Evolutionary conservation across 1,140 invertebrate genomes (phyloP).

Genomic region (Nymphalis io): DNA sequence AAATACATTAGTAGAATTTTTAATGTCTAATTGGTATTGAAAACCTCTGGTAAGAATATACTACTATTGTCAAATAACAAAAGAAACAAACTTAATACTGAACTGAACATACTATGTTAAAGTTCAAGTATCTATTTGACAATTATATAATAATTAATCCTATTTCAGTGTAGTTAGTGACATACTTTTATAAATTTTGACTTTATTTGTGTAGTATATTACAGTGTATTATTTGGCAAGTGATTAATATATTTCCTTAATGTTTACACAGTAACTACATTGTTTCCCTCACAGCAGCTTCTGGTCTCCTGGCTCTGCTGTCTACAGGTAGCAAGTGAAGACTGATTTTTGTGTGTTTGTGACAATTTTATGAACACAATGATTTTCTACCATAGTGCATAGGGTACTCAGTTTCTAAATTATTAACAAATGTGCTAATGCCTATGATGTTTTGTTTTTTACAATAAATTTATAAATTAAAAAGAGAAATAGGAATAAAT

Average conservation of each 20-base stretch:
- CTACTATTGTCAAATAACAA: too few relatives aligned
- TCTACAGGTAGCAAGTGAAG: constrained; percentile 87
- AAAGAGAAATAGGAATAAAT: constrained; percentile 55
- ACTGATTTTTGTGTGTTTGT: constrained; percentile 43
- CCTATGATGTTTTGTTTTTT: constrained; percentile 45
- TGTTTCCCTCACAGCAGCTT: constrained; percentile 91
- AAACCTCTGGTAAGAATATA: too few relatives aligned
- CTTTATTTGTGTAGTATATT: background rate
- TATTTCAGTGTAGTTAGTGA: too few relatives aligned
- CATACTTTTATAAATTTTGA: too few relatives aligned
- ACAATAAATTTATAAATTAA: constrained; percentile 67
- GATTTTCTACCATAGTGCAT: constrained; percentile 36
- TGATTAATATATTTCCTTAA: constrained; percentile 69
- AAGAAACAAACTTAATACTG: too few relatives aligned
- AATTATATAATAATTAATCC: background rate
- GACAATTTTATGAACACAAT: constrained; percentile 41
- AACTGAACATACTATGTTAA: too few relatives aligned
- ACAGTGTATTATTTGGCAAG: background rate
- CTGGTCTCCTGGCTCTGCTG: constrained; percentile 93
- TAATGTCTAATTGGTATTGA: background rate
- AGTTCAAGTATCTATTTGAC: too few relatives aligned
- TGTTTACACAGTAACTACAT: constrained; percentile 89
- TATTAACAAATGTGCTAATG: constrained; percentile 42
- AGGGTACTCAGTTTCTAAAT: constrained; percentile 42
- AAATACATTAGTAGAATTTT: constrained; percentile 5